phyloP scores from a whole-genome alignment of 1,140 invertebrate species.

The Halesus radiatus region DNA sequence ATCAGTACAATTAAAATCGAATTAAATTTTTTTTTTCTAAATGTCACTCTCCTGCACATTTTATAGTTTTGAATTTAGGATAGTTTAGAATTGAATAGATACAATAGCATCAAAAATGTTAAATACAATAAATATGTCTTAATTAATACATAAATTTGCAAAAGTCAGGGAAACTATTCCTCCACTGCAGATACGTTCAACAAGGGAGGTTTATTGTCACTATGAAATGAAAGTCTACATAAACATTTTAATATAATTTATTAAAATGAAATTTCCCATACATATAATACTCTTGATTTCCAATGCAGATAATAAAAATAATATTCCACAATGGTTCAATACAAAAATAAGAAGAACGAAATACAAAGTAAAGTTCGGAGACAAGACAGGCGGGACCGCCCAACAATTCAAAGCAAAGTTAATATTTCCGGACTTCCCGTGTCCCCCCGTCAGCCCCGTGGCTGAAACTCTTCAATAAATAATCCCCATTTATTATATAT shows the following conservation, averaged over 20 bases:
- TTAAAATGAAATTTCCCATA: conserved; percentile 58
- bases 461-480: neutral
- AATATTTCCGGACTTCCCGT: neutral
- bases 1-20: too few relatives aligned
- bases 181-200: too few relatives aligned
- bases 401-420: neutral
- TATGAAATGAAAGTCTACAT: conserved; percentile 13
- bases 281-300: conserved; percentile 54
- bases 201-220: too few relatives aligned
- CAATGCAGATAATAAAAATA: conserved; percentile 52
- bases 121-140: too few relatives aligned
- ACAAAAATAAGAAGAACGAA: conserved; percentile 54
- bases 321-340: conserved; percentile 49
- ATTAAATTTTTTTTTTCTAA: too few relatives aligned
- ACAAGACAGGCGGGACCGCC: conserved; percentile 19
- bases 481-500: conserved; percentile 10
- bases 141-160: too few relatives aligned
- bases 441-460: neutral
- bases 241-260: conserved; percentile 58
- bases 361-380: conserved; percentile 41
- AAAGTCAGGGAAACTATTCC: too few relatives aligned
- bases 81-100: too few relatives aligned
- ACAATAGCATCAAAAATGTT: too few relatives aligned
- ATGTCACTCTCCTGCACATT: too few relatives aligned
- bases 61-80: too few relatives aligned